Percentiles rank a stretch among this genome's conserved stretches.
phyloP scores from a whole-genome alignment of 2,888 invertebrate species.

The Tanypteryx hageni region DNA sequence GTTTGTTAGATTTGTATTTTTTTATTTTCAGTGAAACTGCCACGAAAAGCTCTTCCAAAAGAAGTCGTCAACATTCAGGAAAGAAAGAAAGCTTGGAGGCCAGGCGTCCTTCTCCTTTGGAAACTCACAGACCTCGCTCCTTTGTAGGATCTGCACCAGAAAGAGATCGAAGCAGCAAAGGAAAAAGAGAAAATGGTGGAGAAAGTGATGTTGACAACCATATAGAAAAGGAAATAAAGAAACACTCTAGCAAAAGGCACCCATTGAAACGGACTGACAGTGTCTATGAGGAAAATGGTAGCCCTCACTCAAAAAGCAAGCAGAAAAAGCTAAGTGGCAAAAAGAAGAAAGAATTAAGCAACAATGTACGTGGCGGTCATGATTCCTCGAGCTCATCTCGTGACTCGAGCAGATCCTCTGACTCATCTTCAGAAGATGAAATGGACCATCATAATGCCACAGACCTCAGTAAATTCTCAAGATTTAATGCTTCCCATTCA shows the following conservation, averaged over 20 bases:
- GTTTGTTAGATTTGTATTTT: neutral
- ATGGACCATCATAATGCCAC: neutral
- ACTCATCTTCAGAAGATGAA: constrained; percentile 36
- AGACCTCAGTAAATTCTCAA: neutral
- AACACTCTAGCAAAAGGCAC: neutral
- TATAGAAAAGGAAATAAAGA: neutral
- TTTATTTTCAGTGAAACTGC: constrained; percentile 38
- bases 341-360: constrained; percentile 67
- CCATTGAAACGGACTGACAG: neutral
- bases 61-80: constrained; percentile 21
- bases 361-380: constrained; percentile 68
- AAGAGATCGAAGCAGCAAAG: constrained; percentile 14
- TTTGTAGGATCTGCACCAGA: constrained; percentile 41
- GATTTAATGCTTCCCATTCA: neutral
- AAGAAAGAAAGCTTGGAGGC: constrained; percentile 30
- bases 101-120: constrained; percentile 32
- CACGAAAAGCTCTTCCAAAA: constrained; percentile 13
- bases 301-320: constrained; percentile 42
- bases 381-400: constrained; percentile 69
- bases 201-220: constrained; percentile 37
- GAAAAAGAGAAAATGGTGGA: constrained; percentile 7
- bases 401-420: constrained; percentile 69
- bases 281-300: neutral
- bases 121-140: constrained; percentile 31
- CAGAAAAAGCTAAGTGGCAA: constrained; percentile 69